Evolutionary conservation across 1,140 invertebrate genomes (phyloP).

Genomic region (Phthorimaea operculella): DNA sequence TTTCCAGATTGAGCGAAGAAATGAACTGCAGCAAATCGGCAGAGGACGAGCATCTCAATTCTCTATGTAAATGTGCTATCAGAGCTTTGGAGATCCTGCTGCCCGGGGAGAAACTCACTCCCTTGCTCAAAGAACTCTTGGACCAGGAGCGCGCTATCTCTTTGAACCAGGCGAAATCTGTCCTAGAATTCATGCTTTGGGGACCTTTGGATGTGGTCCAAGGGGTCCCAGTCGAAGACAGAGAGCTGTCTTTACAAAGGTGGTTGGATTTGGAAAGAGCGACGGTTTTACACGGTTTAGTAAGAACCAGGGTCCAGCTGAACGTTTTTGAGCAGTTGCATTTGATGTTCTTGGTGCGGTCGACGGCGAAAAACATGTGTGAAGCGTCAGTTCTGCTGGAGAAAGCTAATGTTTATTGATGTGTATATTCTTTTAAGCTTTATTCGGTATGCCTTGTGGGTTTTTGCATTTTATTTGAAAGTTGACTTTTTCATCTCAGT

Average conservation of each 20-base stretch:
- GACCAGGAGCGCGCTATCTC: slow-evolving; percentile 78
- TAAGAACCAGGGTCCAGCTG: slow-evolving; percentile 77
- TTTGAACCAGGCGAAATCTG: slow-evolving; percentile 77
- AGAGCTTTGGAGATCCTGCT: slow-evolving; percentile 75
- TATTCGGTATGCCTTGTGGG: neutral
- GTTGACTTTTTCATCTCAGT: neutral
- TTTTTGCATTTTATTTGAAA: neutral
- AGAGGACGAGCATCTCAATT: slow-evolving; percentile 73
- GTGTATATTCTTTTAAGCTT: slow-evolving; percentile 28
- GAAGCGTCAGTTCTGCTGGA: slow-evolving; percentile 79
- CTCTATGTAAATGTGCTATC: slow-evolving; percentile 82
- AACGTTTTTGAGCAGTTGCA: slow-evolving; percentile 83
- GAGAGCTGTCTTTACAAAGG: slow-evolving; percentile 77
- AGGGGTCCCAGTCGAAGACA: slow-evolving; percentile 72
- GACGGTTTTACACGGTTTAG: slow-evolving; percentile 80
- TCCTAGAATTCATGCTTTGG: slow-evolving; percentile 87
- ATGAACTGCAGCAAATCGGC: slow-evolving; percentile 62
- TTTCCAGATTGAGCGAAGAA: slow-evolving; percentile 71
- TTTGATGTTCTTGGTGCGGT: slow-evolving; percentile 82
- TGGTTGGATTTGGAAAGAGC: slow-evolving; percentile 88
- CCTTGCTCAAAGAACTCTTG: slow-evolving; percentile 75
- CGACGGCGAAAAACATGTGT: slow-evolving; percentile 81
- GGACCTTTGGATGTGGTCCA: slow-evolving; percentile 81
- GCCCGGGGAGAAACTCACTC: slow-evolving; percentile 72
- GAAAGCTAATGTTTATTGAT: slow-evolving; percentile 58